phyloP scores from a whole-genome alignment of 2,113 vertebrate genomes.

The Pseudois nayaur region DNA sequence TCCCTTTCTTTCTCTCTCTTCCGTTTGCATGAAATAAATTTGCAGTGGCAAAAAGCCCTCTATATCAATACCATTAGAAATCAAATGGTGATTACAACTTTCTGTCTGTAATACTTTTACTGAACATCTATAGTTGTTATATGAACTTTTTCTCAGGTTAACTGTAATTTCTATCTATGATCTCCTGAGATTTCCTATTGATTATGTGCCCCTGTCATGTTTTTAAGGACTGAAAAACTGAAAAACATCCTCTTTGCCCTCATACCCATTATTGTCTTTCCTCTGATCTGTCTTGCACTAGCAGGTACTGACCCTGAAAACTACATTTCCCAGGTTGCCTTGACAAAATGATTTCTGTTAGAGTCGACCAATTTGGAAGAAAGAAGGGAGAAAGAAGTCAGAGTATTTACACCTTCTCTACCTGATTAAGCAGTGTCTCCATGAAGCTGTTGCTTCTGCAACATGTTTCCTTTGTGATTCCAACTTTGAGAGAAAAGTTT shows the following conservation, averaged over 20 bases:
- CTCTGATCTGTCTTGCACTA: not conserved
- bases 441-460: not conserved
- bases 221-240: not conserved
- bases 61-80: not conserved
- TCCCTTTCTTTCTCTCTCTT: not conserved
- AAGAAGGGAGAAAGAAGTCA: not conserved
- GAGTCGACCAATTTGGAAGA: not conserved
- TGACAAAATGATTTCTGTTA: not conserved
- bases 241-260: not conserved
- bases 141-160: constrained; percentile 5
- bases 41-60: not conserved
- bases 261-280: not conserved
- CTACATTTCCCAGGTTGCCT: not conserved
- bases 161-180: not conserved
- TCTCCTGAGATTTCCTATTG: not conserved
- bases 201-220: not conserved
- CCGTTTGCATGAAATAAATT: not conserved
- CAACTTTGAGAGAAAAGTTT: not conserved
- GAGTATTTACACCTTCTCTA: not conserved
- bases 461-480: not conserved
- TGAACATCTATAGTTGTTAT: not conserved
- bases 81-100: not conserved
- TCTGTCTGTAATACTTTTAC: not conserved
- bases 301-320: not conserved
- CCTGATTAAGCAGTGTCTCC: not conserved